A percentile compares a stretch with the other conserved stretches of the same genome.
phyloP scores from a whole-genome alignment of 2,113 vertebrate genomes.

The Grantiella picta region DNA sequence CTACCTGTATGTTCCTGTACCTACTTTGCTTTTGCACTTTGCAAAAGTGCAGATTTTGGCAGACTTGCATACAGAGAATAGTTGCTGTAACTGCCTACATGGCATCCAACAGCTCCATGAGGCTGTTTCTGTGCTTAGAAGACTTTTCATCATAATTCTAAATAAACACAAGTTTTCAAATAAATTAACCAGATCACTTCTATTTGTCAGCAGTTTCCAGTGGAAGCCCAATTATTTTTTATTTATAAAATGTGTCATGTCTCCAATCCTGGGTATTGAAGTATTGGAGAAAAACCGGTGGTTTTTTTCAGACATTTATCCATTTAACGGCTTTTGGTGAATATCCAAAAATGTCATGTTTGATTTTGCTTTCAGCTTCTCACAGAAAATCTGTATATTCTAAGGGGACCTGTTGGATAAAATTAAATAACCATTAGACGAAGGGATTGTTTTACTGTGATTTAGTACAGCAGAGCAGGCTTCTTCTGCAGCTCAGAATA shows the following conservation, averaged over 20 bases:
- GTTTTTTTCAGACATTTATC: neutral
- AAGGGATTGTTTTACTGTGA: neutral
- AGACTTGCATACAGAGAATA: neutral
- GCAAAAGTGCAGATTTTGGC: neutral
- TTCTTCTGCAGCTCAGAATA: neutral
- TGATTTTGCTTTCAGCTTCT: neutral
- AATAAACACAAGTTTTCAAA: neutral
- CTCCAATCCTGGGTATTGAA: neutral
- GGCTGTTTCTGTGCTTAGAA: neutral
- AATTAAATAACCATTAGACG: slow-evolving; percentile 5
- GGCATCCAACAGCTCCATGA: neutral
- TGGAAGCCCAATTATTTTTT: neutral
- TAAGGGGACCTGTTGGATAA: neutral
- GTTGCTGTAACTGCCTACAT: neutral
- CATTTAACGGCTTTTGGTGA: neutral
- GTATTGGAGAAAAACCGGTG: neutral
- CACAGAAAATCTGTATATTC: neutral
- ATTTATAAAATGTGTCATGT: neutral
- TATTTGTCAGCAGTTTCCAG: neutral
- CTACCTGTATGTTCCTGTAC: neutral
- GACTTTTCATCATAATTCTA: neutral
- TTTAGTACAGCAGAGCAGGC: neutral
- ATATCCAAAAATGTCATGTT: neutral
- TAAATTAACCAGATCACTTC: neutral
- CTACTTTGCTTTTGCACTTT: neutral